phyloP scores from a whole-genome alignment of 2,113 vertebrate species.

The Vulpes ferrilata region DNA sequence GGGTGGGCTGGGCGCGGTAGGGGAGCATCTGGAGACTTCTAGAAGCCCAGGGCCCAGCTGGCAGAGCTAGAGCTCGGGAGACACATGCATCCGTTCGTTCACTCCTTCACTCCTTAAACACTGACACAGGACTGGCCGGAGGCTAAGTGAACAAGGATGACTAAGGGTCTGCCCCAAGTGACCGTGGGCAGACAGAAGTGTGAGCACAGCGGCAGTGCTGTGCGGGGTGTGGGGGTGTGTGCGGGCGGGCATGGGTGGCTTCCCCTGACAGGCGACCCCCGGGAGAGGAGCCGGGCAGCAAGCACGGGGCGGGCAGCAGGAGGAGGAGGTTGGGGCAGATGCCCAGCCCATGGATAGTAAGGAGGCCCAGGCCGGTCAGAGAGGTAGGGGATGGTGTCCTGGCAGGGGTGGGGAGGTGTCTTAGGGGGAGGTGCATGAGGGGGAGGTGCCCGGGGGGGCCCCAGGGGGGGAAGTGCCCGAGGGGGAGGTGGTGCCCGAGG shows the following conservation, averaged over 20 bases:
- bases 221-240: no score
- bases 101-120: neutral
- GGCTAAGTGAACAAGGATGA: neutral
- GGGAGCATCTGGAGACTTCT: neutral
- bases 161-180: conserved; percentile 31
- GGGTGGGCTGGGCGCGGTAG: no score
- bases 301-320: rapidly evolving
- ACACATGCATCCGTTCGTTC: neutral
- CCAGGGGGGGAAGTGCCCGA: no score
- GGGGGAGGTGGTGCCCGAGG: no score
- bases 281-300: neutral
- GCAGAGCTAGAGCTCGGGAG: neutral
- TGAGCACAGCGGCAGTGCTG: neutral
- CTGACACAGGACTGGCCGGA: neutral
- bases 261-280: no score
- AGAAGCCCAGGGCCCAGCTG: neutral
- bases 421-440: no score
- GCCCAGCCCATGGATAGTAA: no score
- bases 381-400: no score
- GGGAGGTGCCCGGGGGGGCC: no score
- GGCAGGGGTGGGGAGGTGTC: no score
- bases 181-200: neutral
- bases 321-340: neutral
- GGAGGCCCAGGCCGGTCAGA: no score
- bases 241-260: no score